Evolutionary conservation across 37 sponge, comb jelly and placozoan genomes (phyloP).

Genomic region (Cliona cf. orientalis): DNA sequence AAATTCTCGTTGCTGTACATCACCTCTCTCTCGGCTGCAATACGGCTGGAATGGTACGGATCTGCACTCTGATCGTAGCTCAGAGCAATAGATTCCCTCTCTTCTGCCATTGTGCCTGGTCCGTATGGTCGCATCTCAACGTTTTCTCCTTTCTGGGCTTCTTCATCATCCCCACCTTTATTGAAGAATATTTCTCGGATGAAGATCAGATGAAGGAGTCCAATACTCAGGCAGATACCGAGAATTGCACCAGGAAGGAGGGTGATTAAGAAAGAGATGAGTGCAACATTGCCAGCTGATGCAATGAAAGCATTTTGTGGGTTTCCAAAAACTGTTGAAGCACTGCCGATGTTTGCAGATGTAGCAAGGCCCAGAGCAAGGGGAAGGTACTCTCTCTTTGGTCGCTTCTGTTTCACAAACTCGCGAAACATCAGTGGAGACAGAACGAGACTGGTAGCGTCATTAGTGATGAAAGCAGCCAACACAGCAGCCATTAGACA

Average conservation of each 20-base stretch:
- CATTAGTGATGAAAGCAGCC: conserved; percentile 89
- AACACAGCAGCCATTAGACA: conserved; percentile 72
- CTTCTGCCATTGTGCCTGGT: conserved; percentile 40
- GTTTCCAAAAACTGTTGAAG: conserved; percentile 89
- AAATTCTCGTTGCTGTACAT: conserved; percentile 57
- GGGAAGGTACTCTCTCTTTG: conserved; percentile 60
- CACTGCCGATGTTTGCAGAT: conserved; percentile 90
- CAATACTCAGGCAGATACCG: conserved; percentile 52
- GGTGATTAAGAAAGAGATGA: conserved; percentile 71
- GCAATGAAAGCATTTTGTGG: conserved; percentile 94
- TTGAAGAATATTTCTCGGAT: conserved; percentile 32
- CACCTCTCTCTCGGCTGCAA: conserved; percentile 62
- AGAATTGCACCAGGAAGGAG: conserved; percentile 74
- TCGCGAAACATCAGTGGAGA: conserved; percentile 77
- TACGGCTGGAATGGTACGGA: conserved; percentile 52
- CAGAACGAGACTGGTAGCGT: conserved; percentile 77
- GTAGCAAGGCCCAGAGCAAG: conserved; percentile 83
- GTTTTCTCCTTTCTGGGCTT: conserved; percentile 12
- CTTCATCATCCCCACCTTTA: conserved; percentile 23
- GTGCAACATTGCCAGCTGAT: conserved; percentile 45
- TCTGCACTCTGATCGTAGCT: conserved; percentile 71
- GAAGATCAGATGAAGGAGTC: conserved; percentile 66
- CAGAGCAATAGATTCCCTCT: conserved; percentile 58
- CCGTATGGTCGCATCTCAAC: not conserved
- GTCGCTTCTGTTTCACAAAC: conserved; percentile 63